These are phyloP conservation scores for Drosophila ironensis DNA, from an alignment of 1,140 invertebrate species.

Conservation along the genomic window DNA sequence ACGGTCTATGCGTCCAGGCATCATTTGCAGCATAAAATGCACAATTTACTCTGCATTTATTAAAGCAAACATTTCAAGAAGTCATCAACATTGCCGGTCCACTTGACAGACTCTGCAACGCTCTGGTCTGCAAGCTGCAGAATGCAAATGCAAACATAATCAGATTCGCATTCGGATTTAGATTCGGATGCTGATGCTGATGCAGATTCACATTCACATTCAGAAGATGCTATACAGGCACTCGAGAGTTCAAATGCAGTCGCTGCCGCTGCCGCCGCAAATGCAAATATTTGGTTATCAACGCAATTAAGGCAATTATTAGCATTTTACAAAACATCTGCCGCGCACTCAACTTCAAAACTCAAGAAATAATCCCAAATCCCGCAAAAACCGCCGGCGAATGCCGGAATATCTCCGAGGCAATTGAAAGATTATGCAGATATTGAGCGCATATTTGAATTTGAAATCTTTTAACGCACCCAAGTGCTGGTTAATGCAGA, in stretches of 20 bases:
- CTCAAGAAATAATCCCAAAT: slow-evolving; percentile 10
- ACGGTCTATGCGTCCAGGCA: slow-evolving; percentile 26
- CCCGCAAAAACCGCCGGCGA: background rate
- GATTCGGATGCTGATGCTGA: slow-evolving; percentile 22
- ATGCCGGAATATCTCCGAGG: background rate
- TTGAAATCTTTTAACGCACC: slow-evolving; percentile 14
- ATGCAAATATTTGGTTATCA: slow-evolving; percentile 52
- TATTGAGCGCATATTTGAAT: background rate
- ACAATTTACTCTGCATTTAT: slow-evolving; percentile 61
- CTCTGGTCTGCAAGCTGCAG: too few species aligned
- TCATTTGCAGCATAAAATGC: slow-evolving; percentile 72
- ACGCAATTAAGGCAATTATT: slow-evolving; percentile 65
- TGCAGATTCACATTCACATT: slow-evolving; percentile 11
- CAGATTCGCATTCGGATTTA: slow-evolving; percentile 23
- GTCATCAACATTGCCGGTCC: slow-evolving; percentile 32
- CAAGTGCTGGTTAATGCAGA: slow-evolving; percentile 27
- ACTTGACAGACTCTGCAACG: slow-evolving; percentile 32
- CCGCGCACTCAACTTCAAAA: slow-evolving; percentile 25
- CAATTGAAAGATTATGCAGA: slow-evolving; percentile 43
- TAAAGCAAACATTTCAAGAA: slow-evolving; percentile 51
- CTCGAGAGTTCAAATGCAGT: slow-evolving; percentile 64
- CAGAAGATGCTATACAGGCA: slow-evolving; percentile 26
- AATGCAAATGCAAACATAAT: slow-evolving; percentile 59
- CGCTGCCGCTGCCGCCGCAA: slow-evolving; percentile 11
- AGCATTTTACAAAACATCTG: slow-evolving; percentile 53